phyloP scores from a whole-genome alignment of 2,113 vertebrate genomes.

The Myxocyprinus asiaticus region DNA sequence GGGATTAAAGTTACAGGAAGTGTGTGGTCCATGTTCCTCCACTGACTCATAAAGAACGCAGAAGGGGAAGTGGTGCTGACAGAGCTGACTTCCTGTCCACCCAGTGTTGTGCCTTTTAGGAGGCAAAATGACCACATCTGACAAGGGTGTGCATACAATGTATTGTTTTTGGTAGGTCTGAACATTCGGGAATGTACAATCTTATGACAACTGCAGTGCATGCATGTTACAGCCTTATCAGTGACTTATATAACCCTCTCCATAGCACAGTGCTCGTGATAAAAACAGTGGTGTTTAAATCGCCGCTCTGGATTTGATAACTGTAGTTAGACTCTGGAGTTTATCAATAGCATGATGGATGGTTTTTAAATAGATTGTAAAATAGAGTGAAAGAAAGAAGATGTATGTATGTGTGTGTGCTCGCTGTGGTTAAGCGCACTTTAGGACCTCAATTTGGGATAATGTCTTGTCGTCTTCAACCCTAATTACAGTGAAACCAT shows the following conservation, averaged over 20 bases:
- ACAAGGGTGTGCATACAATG: conserved; percentile 12
- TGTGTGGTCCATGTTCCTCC: conserved; percentile 36
- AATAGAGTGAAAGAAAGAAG: background rate
- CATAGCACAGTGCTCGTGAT: background rate
- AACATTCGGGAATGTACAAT: background rate
- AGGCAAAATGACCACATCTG: conserved; percentile 31
- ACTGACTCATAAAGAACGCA: conserved; percentile 42
- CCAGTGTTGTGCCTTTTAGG: conserved; percentile 41
- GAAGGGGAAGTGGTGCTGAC: conserved; percentile 31
- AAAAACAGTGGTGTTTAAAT: background rate
- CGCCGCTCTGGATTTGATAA: background rate
- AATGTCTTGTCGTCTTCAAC: background rate
- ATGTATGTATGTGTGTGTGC: background rate
- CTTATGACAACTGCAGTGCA: background rate
- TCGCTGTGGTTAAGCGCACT: conserved; percentile 11
- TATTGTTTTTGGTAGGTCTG: conserved; percentile 16
- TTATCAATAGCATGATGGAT: background rate
- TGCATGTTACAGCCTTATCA: background rate
- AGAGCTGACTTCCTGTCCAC: conserved; percentile 44
- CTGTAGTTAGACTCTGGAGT: background rate
- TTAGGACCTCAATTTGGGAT: background rate
- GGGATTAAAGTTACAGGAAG: conserved; percentile 40
- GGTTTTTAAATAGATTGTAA: conserved; percentile 10
- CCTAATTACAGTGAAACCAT: conserved; percentile 53
- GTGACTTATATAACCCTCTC: conserved; percentile 17